These are phyloP conservation scores for Pygocentrus nattereri DNA, from an alignment of 2,797 vertebrate genomes.

Conservation along the genomic window DNA sequence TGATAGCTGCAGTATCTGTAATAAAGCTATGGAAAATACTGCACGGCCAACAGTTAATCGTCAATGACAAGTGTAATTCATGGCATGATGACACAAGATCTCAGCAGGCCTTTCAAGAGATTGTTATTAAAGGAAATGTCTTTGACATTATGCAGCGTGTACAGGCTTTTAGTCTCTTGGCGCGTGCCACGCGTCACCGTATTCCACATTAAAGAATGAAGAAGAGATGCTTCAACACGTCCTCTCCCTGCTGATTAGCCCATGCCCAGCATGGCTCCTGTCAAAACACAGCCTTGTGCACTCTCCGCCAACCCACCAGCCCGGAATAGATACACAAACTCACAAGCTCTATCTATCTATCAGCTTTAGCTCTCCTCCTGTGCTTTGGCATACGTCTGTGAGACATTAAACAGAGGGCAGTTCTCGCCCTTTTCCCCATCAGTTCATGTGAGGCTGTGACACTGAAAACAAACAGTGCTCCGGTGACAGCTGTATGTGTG, in stretches of 20 bases:
- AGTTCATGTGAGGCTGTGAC: constrained; percentile 36
- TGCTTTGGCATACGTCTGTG: constrained; percentile 47
- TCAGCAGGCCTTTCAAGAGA: neutral
- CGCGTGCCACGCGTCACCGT: constrained; percentile 17
- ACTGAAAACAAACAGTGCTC: constrained; percentile 48
- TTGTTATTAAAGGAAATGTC: neutral
- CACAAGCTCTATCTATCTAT: constrained; percentile 18
- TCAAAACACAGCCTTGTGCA: constrained; percentile 39
- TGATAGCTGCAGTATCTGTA: neutral
- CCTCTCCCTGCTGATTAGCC: constrained; percentile 36
- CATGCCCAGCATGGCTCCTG: constrained; percentile 49
- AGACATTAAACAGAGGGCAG: constrained; percentile 55
- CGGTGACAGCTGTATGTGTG: constrained; percentile 49
- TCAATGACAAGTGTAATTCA: neutral
- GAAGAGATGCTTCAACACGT: constrained; percentile 33
- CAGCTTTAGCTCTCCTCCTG: constrained; percentile 39
- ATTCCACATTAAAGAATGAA: constrained; percentile 32
- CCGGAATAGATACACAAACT: constrained; percentile 44
- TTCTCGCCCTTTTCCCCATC: constrained; percentile 56
- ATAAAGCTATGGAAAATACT: too few relatives aligned
- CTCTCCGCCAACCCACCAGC: constrained; percentile 34
- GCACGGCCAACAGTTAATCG: neutral
- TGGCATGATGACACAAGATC: neutral
- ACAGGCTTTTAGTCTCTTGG: constrained; percentile 8
- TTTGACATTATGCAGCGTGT: neutral